These are phyloP conservation scores for Sus scrofa DNA, from an alignment of 2,113 vertebrate species.

Conservation along the genomic window T2T-Sscrofa CM000820.6:37497001-37497500, in stretches of 20 bases:
- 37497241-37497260: too few species aligned
- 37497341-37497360: too few species aligned
- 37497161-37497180: background rate
- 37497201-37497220: conserved; percentile 46
- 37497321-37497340: too few species aligned
- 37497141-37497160: background rate
- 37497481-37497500: conserved; percentile 34
- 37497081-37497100: background rate
- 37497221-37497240: background rate
- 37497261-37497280: too few species aligned
- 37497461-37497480: background rate
- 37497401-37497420: background rate
- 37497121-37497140: background rate
- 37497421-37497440: background rate
- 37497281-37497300: too few species aligned
- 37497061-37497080: background rate
- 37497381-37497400: too few species aligned
- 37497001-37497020: conserved; percentile 45
- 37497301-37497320: too few species aligned
- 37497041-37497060: background rate
- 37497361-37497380: too few species aligned
- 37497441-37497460: background rate
- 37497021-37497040: background rate
- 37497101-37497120: background rate
- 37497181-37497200: conserved; percentile 39